Conservation (phyloP, 2,113 vertebrate species). For the Cyprinodon brontotheroides region DNA sequence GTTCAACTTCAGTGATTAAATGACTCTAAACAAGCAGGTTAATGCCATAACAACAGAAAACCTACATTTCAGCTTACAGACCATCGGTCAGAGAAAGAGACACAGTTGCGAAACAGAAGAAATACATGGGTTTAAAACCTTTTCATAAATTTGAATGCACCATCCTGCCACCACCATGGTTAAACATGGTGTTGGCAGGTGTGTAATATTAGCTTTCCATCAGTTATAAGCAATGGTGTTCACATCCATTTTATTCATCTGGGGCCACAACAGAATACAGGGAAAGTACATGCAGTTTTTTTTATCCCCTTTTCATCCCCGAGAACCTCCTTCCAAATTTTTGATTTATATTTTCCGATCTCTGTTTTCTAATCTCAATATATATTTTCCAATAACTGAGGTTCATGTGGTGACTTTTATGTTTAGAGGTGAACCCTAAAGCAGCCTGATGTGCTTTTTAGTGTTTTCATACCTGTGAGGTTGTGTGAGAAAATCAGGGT, state of each 20-base stretch:
- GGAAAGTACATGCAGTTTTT: too few species aligned
- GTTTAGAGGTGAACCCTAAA: background rate
- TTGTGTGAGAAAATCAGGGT: background rate
- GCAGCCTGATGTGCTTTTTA: background rate
- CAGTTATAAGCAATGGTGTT: too few species aligned
- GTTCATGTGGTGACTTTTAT: background rate
- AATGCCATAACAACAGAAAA: background rate
- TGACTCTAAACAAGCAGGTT: background rate
- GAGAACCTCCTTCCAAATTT: background rate
- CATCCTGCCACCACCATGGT: background rate
- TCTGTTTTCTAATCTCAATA: background rate
- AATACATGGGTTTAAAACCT: background rate
- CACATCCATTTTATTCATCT: background rate
- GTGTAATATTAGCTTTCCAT: background rate
- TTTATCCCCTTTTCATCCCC: too few species aligned
- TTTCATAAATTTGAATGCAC: background rate
- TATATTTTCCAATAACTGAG: background rate
- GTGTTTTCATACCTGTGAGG: conserved; percentile 43
- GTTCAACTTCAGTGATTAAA: background rate
- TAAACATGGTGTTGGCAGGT: background rate
- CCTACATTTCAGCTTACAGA: background rate
- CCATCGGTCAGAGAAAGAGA: background rate
- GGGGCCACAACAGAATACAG: too few species aligned
- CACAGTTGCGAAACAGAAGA: background rate
- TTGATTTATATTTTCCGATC: background rate